Evolutionary conservation across 2,888 invertebrate species (phyloP).

Genomic region (Maniola hyperantus): DNA sequence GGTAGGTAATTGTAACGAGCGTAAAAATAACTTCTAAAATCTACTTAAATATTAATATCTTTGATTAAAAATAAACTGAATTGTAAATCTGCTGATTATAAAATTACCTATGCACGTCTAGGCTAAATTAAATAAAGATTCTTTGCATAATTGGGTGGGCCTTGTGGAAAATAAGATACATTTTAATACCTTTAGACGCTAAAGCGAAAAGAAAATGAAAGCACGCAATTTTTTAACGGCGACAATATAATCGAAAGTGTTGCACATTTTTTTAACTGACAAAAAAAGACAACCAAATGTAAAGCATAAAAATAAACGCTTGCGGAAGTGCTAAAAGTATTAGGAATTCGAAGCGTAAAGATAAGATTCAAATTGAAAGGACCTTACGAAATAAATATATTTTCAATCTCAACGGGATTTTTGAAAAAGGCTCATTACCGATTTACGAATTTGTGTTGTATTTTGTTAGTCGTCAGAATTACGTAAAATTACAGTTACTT

Average conservation of each 20-base stretch:
- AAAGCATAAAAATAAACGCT: slow-evolving; percentile 32
- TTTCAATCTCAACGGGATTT: slow-evolving; percentile 23
- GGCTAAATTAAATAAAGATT: slow-evolving; percentile 31
- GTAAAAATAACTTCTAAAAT: neutral
- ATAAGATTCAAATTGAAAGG: slow-evolving; percentile 35
- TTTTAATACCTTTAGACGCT: slow-evolving; percentile 1
- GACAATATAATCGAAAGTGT: slow-evolving; percentile 20
- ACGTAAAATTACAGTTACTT: too few relatives aligned
- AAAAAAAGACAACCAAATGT: slow-evolving; percentile 30
- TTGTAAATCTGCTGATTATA: slow-evolving; percentile 1
- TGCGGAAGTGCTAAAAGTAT: slow-evolving; percentile 40
- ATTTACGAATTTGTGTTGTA: slow-evolving; percentile 2
- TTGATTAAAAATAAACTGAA: neutral
- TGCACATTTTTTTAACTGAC: slow-evolving; percentile 31
- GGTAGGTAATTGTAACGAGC: neutral
- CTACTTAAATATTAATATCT: neutral
- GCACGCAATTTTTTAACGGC: neutral
- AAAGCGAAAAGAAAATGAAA: slow-evolving; percentile 1
- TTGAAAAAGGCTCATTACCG: neutral
- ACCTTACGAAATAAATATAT: slow-evolving; percentile 42
- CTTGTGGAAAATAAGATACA: slow-evolving; percentile 24
- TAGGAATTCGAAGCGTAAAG: slow-evolving; percentile 42
- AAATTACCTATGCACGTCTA: slow-evolving; percentile 6
- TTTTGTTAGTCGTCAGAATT: neutral
- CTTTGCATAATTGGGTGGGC: slow-evolving; percentile 38